These are phyloP conservation scores for Poeciliopsis turrubarensis DNA, from an alignment of 2,113 vertebrate genomes.

Conservation along the genomic window DNA sequence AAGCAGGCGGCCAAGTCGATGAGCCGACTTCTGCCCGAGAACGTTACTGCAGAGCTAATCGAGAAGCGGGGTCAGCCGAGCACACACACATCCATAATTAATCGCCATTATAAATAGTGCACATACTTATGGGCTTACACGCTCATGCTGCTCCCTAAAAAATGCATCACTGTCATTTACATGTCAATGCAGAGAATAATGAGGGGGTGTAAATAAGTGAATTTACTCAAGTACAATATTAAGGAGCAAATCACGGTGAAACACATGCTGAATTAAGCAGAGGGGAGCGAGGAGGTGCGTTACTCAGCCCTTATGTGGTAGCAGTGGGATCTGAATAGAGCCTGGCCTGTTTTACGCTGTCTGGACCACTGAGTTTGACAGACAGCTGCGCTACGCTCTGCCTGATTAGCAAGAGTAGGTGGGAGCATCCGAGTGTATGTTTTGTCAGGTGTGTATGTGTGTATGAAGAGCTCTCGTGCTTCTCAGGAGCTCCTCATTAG, in stretches of 20 bases:
- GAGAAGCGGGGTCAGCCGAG: conserved; percentile 62
- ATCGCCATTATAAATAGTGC: conserved; percentile 69
- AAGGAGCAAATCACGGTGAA: conserved; percentile 24
- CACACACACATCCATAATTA: conserved; percentile 68
- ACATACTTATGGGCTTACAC: conserved; percentile 24
- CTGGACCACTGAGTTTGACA: conserved; percentile 78
- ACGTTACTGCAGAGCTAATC: conserved; percentile 55
- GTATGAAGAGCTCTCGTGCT: conserved; percentile 20
- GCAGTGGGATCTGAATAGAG: conserved; percentile 71
- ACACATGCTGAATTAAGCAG: conserved; percentile 43
- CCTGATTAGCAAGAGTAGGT: conserved; percentile 67
- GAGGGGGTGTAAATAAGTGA: conserved; percentile 2
- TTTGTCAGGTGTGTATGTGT: conserved; percentile 56
- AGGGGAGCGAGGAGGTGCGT: conserved; percentile 61
- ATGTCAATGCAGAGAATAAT: conserved; percentile 35
- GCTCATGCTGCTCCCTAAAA: conserved; percentile 21
- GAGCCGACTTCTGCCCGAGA: conserved; percentile 43
- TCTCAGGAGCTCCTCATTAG: conserved; percentile 68
- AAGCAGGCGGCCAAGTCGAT: conserved; percentile 45
- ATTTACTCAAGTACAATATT: conserved; percentile 3
- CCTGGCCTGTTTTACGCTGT: conserved; percentile 73
- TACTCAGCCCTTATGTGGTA: conserved; percentile 72
- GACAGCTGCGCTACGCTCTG: conserved; percentile 73
- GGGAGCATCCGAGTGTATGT: conserved; percentile 57
- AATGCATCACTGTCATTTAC: conserved; percentile 25